Conservation (phyloP, 2,888 invertebrate species). For the Aleiodes alternator region DNA sequence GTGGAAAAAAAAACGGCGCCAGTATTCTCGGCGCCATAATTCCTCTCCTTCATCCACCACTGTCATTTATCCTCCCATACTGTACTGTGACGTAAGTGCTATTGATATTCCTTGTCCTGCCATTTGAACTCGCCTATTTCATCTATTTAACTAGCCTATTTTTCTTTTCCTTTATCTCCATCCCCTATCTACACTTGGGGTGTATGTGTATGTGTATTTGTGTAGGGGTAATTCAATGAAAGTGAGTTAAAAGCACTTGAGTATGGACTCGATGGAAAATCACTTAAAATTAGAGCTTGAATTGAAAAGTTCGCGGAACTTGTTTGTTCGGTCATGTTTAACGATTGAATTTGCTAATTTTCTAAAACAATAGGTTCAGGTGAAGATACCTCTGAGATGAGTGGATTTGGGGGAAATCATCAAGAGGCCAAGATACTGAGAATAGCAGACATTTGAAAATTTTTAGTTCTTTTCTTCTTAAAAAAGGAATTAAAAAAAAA, state of each 20-base stretch:
- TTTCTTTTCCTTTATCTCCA: background rate
- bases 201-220: no score
- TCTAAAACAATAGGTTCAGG: no score
- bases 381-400: no score
- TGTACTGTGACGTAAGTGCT: constrained; percentile 7
- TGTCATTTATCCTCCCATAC: constrained; percentile 40
- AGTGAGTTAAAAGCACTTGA: constrained; percentile 1
- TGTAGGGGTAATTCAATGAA: background rate
- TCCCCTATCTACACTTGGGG: background rate
- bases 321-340: background rate
- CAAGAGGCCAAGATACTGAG: no score
- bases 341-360: background rate
- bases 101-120: constrained; percentile 9
- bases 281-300: background rate
- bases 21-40: constrained; percentile 50
- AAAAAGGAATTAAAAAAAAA: no score
- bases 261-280: constrained; percentile 23
- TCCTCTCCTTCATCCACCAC: constrained; percentile 14
- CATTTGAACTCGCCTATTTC: constrained; percentile 16
- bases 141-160: constrained; percentile 27
- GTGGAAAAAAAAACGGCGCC: constrained; percentile 49
- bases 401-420: no score
- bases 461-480: no score
- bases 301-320: constrained; percentile 30
- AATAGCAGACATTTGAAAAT: no score